phyloP scores from a whole-genome alignment of 2,888 invertebrate species.

The Drosophila trichaetosa region DNA sequence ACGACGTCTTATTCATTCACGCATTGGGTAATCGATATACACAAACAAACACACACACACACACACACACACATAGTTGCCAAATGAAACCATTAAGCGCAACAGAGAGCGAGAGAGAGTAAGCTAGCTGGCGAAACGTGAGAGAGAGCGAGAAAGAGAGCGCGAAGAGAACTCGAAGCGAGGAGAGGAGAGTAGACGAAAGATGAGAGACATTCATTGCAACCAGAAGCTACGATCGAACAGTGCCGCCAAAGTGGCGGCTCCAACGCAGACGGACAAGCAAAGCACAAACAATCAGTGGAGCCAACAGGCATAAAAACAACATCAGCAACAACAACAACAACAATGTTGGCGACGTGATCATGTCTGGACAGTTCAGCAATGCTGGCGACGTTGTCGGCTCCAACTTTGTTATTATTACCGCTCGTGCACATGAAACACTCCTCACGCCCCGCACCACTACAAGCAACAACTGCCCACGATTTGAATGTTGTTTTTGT shows the following conservation, averaged over 20 bases:
- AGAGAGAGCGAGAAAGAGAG: conserved; percentile 2
- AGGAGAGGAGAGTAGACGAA: conserved; percentile 4
- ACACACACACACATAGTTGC: conserved; percentile 24
- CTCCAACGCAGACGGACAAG: conserved; percentile 60
- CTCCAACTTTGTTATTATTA: conserved; percentile 77
- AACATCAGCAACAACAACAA: conserved; percentile 41
- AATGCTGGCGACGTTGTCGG: conserved; percentile 75
- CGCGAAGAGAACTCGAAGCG: background rate
- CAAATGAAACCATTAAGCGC: conserved; percentile 78
- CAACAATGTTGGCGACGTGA: conserved; percentile 62
- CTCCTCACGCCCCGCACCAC: background rate
- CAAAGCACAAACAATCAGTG: conserved; percentile 63
- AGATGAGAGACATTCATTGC: conserved; percentile 56
- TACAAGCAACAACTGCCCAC: conserved; percentile 48
- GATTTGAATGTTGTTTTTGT: conserved; percentile 40
- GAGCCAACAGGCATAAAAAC: conserved; percentile 31
- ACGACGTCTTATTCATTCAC: conserved; percentile 74
- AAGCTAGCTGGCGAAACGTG: conserved; percentile 7
- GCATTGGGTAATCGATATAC: conserved; percentile 75
- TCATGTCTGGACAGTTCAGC: conserved; percentile 75
- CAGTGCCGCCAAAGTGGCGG: conserved; percentile 78
- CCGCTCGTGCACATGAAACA: conserved; percentile 67
- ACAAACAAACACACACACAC: conserved; percentile 35
- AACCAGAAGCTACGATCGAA: conserved; percentile 74
- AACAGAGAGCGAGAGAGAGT: conserved; percentile 51